Conservation (phyloP, 2,797 vertebrate species). For the Sebastiscus tertius region DNA sequence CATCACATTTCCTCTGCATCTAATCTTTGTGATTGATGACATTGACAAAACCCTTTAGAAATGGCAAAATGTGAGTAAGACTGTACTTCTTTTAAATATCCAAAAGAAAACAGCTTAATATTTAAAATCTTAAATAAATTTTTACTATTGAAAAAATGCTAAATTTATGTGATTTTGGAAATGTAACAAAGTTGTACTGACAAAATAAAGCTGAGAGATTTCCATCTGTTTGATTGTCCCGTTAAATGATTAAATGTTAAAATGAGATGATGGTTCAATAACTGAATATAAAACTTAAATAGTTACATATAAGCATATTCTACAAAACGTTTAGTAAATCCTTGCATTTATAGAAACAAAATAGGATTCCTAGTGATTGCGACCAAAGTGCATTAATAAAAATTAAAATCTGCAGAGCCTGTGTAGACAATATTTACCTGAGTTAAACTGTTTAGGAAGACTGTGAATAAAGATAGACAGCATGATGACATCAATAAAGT, state of each 20-base stretch:
- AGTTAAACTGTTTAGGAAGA: not conserved
- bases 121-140: not conserved
- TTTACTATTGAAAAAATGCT: not conserved
- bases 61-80: not conserved
- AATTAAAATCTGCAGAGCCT: not conserved
- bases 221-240: not conserved
- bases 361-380: not conserved
- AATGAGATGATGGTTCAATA: not conserved
- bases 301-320: conserved; percentile 12
- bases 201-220: conserved; percentile 19
- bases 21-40: not conserved
- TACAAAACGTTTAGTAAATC: conserved; percentile 28
- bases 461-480: not conserved
- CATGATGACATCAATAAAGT: not conserved
- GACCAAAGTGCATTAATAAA: not conserved
- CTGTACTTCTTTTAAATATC: not conserved
- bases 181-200: not conserved
- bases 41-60: not conserved
- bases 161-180: not conserved
- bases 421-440: not conserved
- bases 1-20: not conserved
- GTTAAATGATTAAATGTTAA: not conserved
- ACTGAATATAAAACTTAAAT: conserved; percentile 56
- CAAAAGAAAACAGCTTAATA: not conserved
- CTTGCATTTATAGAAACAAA: conserved; percentile 16